Conservation (phyloP, 2,113 vertebrate species). For the Mus spicilegus region DNA sequence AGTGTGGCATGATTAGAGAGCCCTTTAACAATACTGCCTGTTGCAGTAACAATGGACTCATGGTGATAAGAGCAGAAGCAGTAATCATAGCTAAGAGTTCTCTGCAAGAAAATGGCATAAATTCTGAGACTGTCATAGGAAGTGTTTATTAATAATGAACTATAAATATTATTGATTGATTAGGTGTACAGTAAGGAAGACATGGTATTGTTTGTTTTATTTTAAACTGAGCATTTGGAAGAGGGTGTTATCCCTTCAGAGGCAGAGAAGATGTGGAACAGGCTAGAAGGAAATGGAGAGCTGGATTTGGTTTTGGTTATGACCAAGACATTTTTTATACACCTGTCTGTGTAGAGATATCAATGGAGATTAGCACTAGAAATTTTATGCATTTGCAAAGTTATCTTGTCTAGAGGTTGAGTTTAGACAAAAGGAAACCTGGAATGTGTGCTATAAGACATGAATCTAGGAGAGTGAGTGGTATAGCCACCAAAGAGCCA, state of each 20-base stretch:
- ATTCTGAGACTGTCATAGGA: not conserved
- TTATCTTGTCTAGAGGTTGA: not conserved
- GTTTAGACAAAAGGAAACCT: not conserved
- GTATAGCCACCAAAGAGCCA: not conserved
- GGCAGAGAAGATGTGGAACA: not conserved
- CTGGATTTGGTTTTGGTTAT: not conserved
- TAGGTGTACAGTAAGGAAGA: not conserved
- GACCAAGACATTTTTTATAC: not conserved
- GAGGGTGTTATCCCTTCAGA: not conserved
- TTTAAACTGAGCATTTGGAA: not conserved
- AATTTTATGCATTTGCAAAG: not conserved
- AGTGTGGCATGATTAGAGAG: not conserved
- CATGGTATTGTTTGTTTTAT: not conserved
- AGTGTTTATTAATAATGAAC: not conserved
- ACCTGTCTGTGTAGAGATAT: not conserved
- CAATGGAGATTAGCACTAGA: not conserved
- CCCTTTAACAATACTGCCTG: not conserved
- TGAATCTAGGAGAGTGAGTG: not conserved
- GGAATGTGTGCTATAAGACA: not conserved
- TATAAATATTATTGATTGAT: not conserved
- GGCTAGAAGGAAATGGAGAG: not conserved
- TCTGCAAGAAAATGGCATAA: not conserved
- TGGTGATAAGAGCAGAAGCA: not conserved
- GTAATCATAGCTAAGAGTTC: not conserved
- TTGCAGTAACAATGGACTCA: not conserved